Conservation (phyloP, 1,140 invertebrate species). For the Pachypeltis micranthus region DNA sequence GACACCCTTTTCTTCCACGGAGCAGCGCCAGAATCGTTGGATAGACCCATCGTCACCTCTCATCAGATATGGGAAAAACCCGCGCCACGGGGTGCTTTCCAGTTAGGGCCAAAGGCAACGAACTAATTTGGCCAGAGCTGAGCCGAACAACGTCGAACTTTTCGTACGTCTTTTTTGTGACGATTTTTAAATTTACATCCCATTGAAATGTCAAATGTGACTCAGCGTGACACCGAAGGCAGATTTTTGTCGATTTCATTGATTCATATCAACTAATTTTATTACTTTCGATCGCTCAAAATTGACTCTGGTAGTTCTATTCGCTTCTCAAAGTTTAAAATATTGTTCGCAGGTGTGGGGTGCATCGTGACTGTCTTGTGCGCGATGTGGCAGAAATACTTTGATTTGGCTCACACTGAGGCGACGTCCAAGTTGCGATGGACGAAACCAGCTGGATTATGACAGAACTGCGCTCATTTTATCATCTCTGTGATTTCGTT, state of each 20-base stretch:
- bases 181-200: background rate
- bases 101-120: no score
- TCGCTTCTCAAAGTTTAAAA: no score
- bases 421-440: background rate
- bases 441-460: background rate
- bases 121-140: no score
- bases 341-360: background rate
- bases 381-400: background rate
- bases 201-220: background rate
- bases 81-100: no score
- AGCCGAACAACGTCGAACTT: no score
- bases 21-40: no score
- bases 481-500: background rate
- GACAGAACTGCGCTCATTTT: background rate
- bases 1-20: no score
- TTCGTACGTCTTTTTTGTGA: no score
- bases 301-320: no score
- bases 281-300: no score
- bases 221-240: background rate
- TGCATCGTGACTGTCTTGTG: background rate
- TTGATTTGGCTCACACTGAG: background rate
- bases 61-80: no score
- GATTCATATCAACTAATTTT: background rate
- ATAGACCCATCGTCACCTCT: no score
- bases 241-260: background rate